Conservation (phyloP, 2,888 invertebrate genomes). For the Drosophila birchii region DNA sequence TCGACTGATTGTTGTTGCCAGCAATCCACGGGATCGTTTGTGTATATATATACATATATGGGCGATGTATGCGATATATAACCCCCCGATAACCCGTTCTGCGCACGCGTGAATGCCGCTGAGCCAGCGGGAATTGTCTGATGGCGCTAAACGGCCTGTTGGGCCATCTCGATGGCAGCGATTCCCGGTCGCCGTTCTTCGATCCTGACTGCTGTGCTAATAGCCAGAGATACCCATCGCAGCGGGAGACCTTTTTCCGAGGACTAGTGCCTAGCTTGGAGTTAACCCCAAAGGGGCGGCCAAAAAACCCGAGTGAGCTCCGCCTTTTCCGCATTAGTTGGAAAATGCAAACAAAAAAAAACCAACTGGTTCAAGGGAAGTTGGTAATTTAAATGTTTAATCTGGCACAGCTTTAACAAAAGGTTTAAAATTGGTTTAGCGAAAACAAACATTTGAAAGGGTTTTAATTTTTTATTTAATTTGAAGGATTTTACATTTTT, state of each 20-base stretch:
- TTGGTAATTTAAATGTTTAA: neutral
- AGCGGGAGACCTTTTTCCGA: slow-evolving; percentile 49
- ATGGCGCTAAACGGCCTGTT: slow-evolving; percentile 79
- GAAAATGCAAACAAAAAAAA: slow-evolving; percentile 9
- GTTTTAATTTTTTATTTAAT: too few relatives aligned
- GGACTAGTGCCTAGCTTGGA: slow-evolving; percentile 10
- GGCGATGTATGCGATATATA: slow-evolving; percentile 17
- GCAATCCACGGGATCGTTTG: slow-evolving; percentile 5
- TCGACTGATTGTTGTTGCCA: slow-evolving; percentile 77
- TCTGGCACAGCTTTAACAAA: slow-evolving; percentile 28
- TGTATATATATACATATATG: slow-evolving; percentile 12
- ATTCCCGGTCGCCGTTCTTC: neutral
- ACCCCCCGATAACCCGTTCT: slow-evolving; percentile 62
- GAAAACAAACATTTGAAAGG: too few relatives aligned
- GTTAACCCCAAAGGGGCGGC: slow-evolving; percentile 33
- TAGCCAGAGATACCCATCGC: slow-evolving; percentile 75
- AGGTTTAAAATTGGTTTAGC: neutral
- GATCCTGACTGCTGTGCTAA: slow-evolving; percentile 67
- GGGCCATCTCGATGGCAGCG: slow-evolving; percentile 52
- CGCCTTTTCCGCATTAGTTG: slow-evolving; percentile 75
- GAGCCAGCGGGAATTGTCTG: slow-evolving; percentile 79
- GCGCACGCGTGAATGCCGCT: slow-evolving; percentile 80
- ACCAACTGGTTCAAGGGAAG: neutral
- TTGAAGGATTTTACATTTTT: too few relatives aligned
- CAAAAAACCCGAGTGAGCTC: slow-evolving; percentile 44